Percentiles rank a stretch among this genome's conserved stretches.
These are phyloP conservation scores for Hippocampus zosterae DNA, from an alignment of 2,113 vertebrate genomes.

Conservation along the genomic window DNA sequence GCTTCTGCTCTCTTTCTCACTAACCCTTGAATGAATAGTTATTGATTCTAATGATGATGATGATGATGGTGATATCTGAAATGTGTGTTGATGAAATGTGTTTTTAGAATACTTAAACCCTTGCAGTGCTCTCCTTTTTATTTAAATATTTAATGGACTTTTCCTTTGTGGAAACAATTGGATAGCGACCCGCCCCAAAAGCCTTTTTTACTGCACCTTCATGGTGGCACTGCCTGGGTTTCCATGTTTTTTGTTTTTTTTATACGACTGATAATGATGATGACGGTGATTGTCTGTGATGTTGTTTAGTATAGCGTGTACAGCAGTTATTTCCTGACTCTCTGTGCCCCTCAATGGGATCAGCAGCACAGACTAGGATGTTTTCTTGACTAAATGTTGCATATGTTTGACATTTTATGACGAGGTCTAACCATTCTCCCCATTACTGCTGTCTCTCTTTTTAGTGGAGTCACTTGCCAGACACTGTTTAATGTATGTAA, in stretches of 20 bases:
- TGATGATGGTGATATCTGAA: slow-evolving; percentile 38
- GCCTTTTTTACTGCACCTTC: slow-evolving; percentile 17
- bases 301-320: slow-evolving; percentile 12
- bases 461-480: slow-evolving; percentile 96
- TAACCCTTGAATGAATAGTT: slow-evolving; percentile 28
- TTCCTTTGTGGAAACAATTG: slow-evolving; percentile 71
- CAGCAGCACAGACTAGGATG: slow-evolving; percentile 26
- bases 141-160: slow-evolving; percentile 54
- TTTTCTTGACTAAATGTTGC: slow-evolving; percentile 60
- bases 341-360: slow-evolving; percentile 35
- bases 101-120: slow-evolving; percentile 65
- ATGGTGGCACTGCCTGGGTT: slow-evolving; percentile 77
- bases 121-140: slow-evolving; percentile 70
- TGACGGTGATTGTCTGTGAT: slow-evolving; percentile 21
- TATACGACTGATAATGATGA: slow-evolving; percentile 17
- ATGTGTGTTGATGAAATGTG: slow-evolving; percentile 42
- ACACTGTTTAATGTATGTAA: slow-evolving; percentile 96
- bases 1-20: slow-evolving; percentile 42
- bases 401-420: slow-evolving; percentile 76
- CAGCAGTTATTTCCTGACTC: slow-evolving; percentile 5
- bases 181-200: slow-evolving; percentile 20
- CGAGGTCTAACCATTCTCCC: slow-evolving; percentile 86
- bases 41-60: slow-evolving; percentile 33
- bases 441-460: slow-evolving; percentile 84
- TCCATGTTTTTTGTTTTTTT: slow-evolving; percentile 24